Base-by-base conservation (phyloP, 2,797 vertebrate species). In the Miichthys miiuy region DNA sequence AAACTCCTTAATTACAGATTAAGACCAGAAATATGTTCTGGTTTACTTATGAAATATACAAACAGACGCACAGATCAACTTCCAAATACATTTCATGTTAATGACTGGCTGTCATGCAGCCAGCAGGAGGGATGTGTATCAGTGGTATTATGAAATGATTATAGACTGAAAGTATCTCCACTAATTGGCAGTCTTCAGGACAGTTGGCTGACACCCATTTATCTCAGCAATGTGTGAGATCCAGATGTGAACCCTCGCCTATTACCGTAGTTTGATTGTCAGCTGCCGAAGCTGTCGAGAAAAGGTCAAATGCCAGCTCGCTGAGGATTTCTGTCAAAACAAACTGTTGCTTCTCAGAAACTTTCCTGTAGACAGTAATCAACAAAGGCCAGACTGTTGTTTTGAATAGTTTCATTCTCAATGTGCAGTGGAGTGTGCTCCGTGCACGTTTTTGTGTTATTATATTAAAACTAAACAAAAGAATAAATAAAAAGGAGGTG, bases 171-270 rank as follows among this genome's bases (percentile, higher is more conserved):
- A 80, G 67, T 70, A 80, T 85, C 67, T 52, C 47, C 74, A 50
- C 84, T 93, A 92, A 92, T 92, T 93, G 91, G 86, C 81, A 57
- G 62, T 80, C 57, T 61, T 83, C 76, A 21, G 78, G 68, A 61
- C 2, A 6, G 68, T 73, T 79, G 73, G 86, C 82, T 79, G 70
- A 74, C 75, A 81, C 77, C 81, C 84, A 89, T 89, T 90, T 77
- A 91, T 90, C 86, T 88, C 81, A 18, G 72, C 23, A 69, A 75
- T 66, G 81, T 80, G 85, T 69, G 66, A 62, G 83, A 85, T 80
- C 84, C 46, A 79, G 85, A 79, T 60, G 73, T 72, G 84, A 88
- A 73, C 85, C 58, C 14, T 38, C 23, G 56, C 69, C 81, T 41
- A 84, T 89, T 90, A 86, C 78, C 25, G 47, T 6, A 18, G 56